Base-by-base conservation (phyloP, 2,888 invertebrate genomes). In the Ichneumon xanthorius region DNA sequence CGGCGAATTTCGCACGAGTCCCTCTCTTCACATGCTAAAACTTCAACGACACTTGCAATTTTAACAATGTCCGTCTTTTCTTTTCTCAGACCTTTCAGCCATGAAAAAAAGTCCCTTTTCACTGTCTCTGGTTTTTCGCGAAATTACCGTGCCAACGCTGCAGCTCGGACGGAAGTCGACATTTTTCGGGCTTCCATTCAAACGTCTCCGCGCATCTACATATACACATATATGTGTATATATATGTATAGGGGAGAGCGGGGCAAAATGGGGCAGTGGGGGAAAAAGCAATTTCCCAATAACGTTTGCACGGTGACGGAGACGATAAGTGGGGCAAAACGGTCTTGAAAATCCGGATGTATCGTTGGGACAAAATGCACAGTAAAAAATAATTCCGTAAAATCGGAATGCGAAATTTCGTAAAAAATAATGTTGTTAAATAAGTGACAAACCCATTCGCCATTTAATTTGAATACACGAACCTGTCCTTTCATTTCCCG, bases 21-120 rank as follows among this genome's bases (percentile, higher is more conserved):
- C 16, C 61, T 30, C 26, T 16, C 61, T 53, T 22, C 7, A 6
- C 50, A 19, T 19, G 22, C 22, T 1, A 55, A 37, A 40, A 53
- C 19, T 77, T 6, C 61, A 30, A 63, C 26, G 26, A 22, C 40
- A 50, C 7, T 50, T 33, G 61, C 16, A 14, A n/a, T 48, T 30
- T n/a, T 33, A 19, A 48, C 30, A 48, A 61, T 45, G 14, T 61
- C 61, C 73, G 45, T 45, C 63, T 63, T 48, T 48, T 9, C 61
- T 63, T 63, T 26, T 63, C 61, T 33, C 33, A 14, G 5, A 63
- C 11, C 0, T 14, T 61, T 63, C 61, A 30, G 16, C 26, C 30
- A 30, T 9, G 19, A 16, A 11, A 30, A 11, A 75, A 76, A 61
- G 16, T 1, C 30, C 19, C 7, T 63, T 63, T 63, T 6, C 4